Evolutionary conservation across 2,113 vertebrate species (phyloP), one percentile per base, ranked within the genome.

Genomic region (Megaleporinus macrocephalus): DNA sequence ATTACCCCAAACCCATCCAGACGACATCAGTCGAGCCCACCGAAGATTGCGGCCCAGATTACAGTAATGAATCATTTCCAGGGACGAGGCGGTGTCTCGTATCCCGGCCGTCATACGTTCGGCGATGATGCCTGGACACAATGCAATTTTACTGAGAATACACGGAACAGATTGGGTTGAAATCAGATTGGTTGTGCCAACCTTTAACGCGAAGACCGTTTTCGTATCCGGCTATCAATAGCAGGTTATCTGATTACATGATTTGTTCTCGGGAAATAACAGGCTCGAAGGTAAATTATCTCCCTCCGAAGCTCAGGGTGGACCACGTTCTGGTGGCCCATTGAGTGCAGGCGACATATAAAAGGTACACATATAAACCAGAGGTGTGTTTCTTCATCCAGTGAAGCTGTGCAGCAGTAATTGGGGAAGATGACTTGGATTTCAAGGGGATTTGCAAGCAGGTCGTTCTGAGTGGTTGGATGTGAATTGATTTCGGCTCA

Each of bases 1-100:
- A 70, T 74, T 85, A 82, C 76, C 61, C 75, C 49, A 68, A 74
- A 26, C n/a, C 53, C 18, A 55, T 75, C 55, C 29, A 71, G 24
- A 72, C 47, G 66, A 36, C 81, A 70, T 71, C 74, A 59, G 63
- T 81, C n/a, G 26, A 81, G 30, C n/a, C 59, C 33, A 61, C 55
- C 29, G 14, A 57, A n/a, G 22, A 79, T 30, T 15, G 65, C 53
- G 14, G 77, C 13, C 4, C 26, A 20, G 18, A 80, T 33, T 22
- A 65, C 51, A 18, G 72, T 61, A 30, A 36, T 30, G 73, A 70
- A 74, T 69, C 20, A 51, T 74, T 69, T 80, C 27, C 11, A 49
- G 65, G 61, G 51, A 76, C 61, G 70, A 70, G 71, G 4, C 53
- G 70, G 41, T 27, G 59, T 14, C 41, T 44, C 12, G 66, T 24